Conservation (phyloP, 2,113 vertebrate species). For the Penelope pileata region DNA sequence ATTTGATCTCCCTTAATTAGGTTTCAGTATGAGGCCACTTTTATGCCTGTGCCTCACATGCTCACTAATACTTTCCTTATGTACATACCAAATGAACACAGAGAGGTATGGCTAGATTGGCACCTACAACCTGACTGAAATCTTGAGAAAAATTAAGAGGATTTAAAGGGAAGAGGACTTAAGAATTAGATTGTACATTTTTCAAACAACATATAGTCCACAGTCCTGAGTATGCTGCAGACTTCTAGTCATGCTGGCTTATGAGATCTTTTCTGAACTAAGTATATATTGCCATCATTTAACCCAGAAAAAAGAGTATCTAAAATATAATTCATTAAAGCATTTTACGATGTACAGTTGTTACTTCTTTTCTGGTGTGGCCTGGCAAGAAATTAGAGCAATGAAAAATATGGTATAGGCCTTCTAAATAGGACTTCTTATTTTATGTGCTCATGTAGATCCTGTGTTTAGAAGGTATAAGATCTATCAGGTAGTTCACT, state of each 20-base stretch:
- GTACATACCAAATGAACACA: not conserved
- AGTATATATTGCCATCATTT: not conserved
- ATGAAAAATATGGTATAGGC: not conserved
- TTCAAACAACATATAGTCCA: not conserved
- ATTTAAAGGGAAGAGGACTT: not conserved
- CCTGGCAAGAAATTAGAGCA: not conserved
- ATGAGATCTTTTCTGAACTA: not conserved
- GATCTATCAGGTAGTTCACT: not conserved
- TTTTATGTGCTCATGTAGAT: conserved; percentile 4
- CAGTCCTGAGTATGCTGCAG: not conserved
- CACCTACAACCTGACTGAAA: not conserved
- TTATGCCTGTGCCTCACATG: not conserved
- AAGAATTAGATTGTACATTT: not conserved
- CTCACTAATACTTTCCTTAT: not conserved
- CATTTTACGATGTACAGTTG: not conserved
- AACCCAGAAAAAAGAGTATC: not conserved
- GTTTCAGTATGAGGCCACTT: not conserved
- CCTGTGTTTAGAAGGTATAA: not conserved
- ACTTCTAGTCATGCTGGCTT: not conserved
- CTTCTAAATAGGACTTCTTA: not conserved
- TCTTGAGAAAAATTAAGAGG: not conserved
- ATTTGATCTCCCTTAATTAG: not conserved
- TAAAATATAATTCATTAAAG: not conserved
- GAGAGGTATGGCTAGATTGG: not conserved
- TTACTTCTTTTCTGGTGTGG: not conserved